Conservation (phyloP, 2,797 vertebrate genomes). For the Melanotaenia pygmaea region DNA sequence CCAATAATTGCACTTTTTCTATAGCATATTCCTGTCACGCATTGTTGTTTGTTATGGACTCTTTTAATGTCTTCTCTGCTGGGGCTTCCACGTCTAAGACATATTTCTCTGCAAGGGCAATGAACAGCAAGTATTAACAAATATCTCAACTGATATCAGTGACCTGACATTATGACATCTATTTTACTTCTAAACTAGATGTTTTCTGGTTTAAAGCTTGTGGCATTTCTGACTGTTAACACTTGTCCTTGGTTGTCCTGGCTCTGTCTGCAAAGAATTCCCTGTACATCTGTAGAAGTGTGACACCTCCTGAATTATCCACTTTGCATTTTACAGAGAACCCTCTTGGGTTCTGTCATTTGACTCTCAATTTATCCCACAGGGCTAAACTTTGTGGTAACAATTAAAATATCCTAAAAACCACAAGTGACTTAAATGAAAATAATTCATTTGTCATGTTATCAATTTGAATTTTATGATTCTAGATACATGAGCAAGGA, state of each 20-base stretch:
- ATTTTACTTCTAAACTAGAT: constrained; percentile 43
- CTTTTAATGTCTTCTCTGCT: constrained; percentile 29
- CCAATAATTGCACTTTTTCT: constrained; percentile 15
- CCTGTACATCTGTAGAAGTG: constrained; percentile 16
- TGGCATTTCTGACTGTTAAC: constrained; percentile 41
- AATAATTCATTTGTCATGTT: constrained; percentile 45
- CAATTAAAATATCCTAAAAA: constrained; percentile 40
- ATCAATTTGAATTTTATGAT: constrained; percentile 34
- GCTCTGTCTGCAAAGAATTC: constrained; percentile 30
- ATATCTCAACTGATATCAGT: constrained; percentile 50
- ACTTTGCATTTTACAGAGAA: constrained; percentile 11
- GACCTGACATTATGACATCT: constrained; percentile 55
- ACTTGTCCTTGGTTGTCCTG: constrained; percentile 42
- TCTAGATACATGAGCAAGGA: constrained; percentile 37
- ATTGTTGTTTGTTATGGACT: constrained; percentile 8
- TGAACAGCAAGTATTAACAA: constrained; percentile 41
- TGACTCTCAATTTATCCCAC: constrained; percentile 19
- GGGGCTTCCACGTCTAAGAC: constrained; percentile 35
- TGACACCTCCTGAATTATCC: constrained; percentile 15
- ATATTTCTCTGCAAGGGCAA: constrained; percentile 47
- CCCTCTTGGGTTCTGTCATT: constrained; percentile 13
- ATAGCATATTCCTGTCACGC: constrained; percentile 6
- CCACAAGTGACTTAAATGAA: constrained; percentile 15
- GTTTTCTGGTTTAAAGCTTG: constrained; percentile 30
- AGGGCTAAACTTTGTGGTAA: constrained; percentile 24